These are phyloP conservation scores for Apocheima hispidaria DNA, from an alignment of 2,888 invertebrate species.

Conservation along the genomic window DNA sequence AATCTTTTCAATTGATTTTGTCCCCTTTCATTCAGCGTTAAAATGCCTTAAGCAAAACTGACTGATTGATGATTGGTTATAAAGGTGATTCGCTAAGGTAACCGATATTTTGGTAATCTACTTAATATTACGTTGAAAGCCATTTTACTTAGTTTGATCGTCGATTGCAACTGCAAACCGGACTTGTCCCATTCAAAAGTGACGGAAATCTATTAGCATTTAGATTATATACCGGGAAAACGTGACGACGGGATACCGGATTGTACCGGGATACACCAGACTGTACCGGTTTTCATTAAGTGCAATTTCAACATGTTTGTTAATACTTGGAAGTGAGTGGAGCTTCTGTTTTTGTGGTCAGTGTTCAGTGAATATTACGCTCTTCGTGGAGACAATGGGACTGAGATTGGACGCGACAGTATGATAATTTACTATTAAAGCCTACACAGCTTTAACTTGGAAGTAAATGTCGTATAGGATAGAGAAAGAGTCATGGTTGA, in stretches of 20 bases:
- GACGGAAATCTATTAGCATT: slow-evolving; percentile 77
- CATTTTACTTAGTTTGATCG: slow-evolving; percentile 2
- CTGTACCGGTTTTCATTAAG: slow-evolving; percentile 26
- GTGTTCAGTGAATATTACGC: slow-evolving; percentile 25
- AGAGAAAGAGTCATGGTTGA: no score
- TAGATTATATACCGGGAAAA: slow-evolving; percentile 74
- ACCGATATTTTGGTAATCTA: no score
- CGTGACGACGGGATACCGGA: slow-evolving; percentile 50
- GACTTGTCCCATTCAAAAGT: slow-evolving; percentile 46
- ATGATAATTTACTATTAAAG: neutral
- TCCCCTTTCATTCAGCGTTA: no score
- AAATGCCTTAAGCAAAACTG: no score
- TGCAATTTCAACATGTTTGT: slow-evolving; percentile 23
- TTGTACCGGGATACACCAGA: slow-evolving; percentile 14
- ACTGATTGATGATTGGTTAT: no score
- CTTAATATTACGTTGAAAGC: neutral
- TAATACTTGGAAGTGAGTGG: slow-evolving; percentile 10
- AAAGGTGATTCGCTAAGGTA: no score
- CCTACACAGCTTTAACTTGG: neutral
- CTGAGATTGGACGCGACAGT: slow-evolving; percentile 8
- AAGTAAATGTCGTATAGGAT: no score
- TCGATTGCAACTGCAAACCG: slow-evolving; percentile 12
- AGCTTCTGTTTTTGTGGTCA: slow-evolving; percentile 22
- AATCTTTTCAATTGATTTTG: no score
- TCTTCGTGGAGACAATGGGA: slow-evolving; percentile 9